Evolutionary conservation across 2,888 invertebrate species (phyloP).

Genomic region (Cerastoderma edule): DNA sequence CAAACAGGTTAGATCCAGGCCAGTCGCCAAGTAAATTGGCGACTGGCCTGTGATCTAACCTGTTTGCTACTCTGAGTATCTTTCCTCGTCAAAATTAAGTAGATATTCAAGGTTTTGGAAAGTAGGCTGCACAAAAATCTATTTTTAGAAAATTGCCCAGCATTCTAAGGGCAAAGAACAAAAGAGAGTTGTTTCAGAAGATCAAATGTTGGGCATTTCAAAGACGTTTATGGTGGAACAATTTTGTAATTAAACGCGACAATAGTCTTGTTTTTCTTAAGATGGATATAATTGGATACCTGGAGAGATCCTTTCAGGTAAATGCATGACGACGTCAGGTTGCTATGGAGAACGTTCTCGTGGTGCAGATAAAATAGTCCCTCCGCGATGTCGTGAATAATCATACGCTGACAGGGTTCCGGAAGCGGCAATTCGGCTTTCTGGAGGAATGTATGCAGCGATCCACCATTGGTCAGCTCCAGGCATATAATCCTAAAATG

Average conservation of each 20-base stretch:
- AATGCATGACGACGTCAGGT: slow-evolving; percentile 72
- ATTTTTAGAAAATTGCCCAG: too few species aligned
- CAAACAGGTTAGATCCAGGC: too few species aligned
- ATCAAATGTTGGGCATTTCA: too few species aligned
- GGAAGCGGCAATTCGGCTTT: slow-evolving; percentile 72
- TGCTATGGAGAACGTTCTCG: slow-evolving; percentile 76
- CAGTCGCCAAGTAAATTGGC: too few species aligned
- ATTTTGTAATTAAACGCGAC: neutral
- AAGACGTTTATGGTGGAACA: neutral
- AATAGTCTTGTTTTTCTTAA: neutral
- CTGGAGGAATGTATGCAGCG: slow-evolving; percentile 69
- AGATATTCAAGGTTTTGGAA: too few species aligned
- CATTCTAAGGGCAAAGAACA: too few species aligned
- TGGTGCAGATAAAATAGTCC: slow-evolving; percentile 76
- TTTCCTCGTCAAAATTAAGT: too few species aligned
- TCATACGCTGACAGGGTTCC: slow-evolving; percentile 74
- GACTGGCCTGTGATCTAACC: too few species aligned
- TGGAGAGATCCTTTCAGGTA: slow-evolving; percentile 79
- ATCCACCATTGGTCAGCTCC: slow-evolving; percentile 75
- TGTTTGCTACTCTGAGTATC: too few species aligned
- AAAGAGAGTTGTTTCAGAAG: too few species aligned
- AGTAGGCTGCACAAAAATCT: too few species aligned
- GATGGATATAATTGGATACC: too few species aligned
- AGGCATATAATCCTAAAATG: slow-evolving; percentile 76
- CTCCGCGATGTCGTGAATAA: slow-evolving; percentile 76